Evolutionary conservation across 2,888 invertebrate species (phyloP).

Genomic region (Caradrina kadenii): DNA sequence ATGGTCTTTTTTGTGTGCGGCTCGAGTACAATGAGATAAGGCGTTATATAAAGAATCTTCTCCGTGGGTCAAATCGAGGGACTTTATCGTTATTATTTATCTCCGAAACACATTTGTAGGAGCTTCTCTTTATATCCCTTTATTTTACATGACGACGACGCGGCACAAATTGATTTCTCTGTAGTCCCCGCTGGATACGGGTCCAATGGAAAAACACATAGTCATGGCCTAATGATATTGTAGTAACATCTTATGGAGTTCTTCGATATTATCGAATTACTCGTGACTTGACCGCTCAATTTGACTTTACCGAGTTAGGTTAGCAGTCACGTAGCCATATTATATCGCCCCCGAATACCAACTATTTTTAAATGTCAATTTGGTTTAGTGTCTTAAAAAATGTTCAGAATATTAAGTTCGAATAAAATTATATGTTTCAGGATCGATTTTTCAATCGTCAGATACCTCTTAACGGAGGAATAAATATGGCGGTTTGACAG

Average conservation of each 20-base stretch:
- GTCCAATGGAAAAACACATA: slow-evolving; percentile 66
- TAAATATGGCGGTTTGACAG: no score
- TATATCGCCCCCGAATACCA: slow-evolving; percentile 20
- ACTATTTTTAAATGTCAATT: slow-evolving; percentile 36
- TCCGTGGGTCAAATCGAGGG: slow-evolving; percentile 78
- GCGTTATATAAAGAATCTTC: slow-evolving; percentile 76
- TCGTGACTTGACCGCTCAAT: slow-evolving; percentile 36
- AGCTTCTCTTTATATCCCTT: slow-evolving; percentile 75
- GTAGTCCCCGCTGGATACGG: slow-evolving; percentile 65
- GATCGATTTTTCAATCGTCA: no score
- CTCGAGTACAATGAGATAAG: slow-evolving; percentile 75
- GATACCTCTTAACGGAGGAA: no score
- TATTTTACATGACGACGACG: slow-evolving; percentile 77
- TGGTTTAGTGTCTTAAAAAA: not conserved
- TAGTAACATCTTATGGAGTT: slow-evolving; percentile 53
- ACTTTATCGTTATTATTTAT: slow-evolving; percentile 83
- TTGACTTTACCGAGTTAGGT: slow-evolving; percentile 16
- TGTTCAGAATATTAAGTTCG: not conserved
- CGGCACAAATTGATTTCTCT: slow-evolving; percentile 78
- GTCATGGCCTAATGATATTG: slow-evolving; percentile 67
- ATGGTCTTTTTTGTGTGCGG: slow-evolving; percentile 74
- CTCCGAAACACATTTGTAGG: slow-evolving; percentile 78
- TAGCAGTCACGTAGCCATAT: slow-evolving; percentile 25
- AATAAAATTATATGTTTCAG: not conserved
- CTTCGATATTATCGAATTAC: slow-evolving; percentile 41